These are phyloP conservation scores for Scarus forsteni DNA, from an alignment of 2,797 vertebrate genomes.

Conservation along the genomic window DNA sequence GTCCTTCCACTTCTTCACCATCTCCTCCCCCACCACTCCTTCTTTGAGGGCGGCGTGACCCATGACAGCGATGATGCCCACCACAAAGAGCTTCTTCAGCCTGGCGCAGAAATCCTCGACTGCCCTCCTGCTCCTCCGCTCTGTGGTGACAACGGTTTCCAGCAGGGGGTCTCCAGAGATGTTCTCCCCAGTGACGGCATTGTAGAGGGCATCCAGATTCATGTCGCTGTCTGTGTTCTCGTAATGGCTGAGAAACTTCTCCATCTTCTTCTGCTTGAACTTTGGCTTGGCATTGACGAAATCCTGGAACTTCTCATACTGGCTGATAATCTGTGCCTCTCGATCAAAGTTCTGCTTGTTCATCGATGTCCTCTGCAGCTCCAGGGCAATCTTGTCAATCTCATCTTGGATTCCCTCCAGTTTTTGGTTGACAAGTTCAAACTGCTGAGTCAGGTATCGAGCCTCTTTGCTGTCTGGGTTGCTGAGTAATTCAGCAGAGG, in stretches of 20 bases:
- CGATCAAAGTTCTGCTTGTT: constrained; percentile 86
- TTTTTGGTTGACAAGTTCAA: constrained; percentile 81
- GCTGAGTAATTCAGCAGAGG: constrained; percentile 81
- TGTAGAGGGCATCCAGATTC: constrained; percentile 85
- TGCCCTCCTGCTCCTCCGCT: constrained; percentile 78
- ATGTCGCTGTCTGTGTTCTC: constrained; percentile 81
- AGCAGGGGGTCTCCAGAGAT: constrained; percentile 77
- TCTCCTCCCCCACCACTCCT: constrained; percentile 72
- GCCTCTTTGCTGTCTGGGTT: constrained; percentile 85
- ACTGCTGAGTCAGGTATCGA: constrained; percentile 81
- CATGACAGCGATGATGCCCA: constrained; percentile 86
- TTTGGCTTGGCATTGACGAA: constrained; percentile 84
- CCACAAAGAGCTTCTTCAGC: constrained; percentile 86
- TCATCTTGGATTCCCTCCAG: constrained; percentile 82
- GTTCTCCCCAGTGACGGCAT: constrained; percentile 79
- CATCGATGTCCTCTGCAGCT: constrained; percentile 77
- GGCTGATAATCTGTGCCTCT: constrained; percentile 85
- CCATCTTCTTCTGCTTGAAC: constrained; percentile 84
- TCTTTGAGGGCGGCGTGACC: constrained; percentile 82
- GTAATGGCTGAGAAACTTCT: constrained; percentile 84
- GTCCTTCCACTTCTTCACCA: constrained; percentile 84
- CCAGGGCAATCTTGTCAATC: constrained; percentile 77
- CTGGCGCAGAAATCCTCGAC: constrained; percentile 86
- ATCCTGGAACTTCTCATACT: constrained; percentile 87
- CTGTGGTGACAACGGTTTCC: constrained; percentile 74